Evolutionary conservation across 2,797 vertebrate genomes (phyloP).

Genomic region (Clamator glandarius): DNA sequence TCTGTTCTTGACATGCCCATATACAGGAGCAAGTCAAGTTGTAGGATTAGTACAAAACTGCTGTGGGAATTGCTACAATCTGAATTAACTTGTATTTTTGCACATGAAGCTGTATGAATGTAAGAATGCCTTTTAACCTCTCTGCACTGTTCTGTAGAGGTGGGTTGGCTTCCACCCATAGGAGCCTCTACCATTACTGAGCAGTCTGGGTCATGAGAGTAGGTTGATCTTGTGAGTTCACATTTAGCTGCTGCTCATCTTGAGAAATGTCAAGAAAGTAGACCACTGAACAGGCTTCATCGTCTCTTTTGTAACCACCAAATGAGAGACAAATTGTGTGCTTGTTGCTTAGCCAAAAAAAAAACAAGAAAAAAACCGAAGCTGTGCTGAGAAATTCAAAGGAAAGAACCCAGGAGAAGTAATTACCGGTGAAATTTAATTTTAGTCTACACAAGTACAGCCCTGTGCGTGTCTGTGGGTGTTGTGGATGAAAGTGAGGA

Average conservation of each 20-base stretch:
- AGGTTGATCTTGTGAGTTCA: neutral
- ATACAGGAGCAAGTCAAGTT: neutral
- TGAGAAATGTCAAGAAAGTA: neutral
- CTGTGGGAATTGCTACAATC: neutral
- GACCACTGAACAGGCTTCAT: neutral
- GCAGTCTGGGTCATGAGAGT: neutral
- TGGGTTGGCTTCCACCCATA: neutral
- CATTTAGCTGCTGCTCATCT: neutral
- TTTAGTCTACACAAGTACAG: neutral
- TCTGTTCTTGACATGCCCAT: accelerated
- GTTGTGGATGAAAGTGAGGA: neutral
- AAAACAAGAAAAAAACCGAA: neutral
- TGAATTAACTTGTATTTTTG: neutral
- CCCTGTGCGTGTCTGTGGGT: neutral
- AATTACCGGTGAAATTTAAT: neutral
- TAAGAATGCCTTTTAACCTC: neutral
- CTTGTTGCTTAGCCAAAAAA: neutral
- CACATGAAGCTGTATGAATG: neutral
- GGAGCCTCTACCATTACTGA: neutral
- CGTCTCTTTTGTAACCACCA: neutral
- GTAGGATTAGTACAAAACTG: neutral
- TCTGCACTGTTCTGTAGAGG: neutral
- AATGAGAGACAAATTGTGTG: neutral
- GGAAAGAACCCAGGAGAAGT: neutral
- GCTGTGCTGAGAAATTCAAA: neutral